These are phyloP conservation scores for Cyprinodon tularosa DNA, from an alignment of 2,113 vertebrate genomes.

Conservation along the genomic window DNA sequence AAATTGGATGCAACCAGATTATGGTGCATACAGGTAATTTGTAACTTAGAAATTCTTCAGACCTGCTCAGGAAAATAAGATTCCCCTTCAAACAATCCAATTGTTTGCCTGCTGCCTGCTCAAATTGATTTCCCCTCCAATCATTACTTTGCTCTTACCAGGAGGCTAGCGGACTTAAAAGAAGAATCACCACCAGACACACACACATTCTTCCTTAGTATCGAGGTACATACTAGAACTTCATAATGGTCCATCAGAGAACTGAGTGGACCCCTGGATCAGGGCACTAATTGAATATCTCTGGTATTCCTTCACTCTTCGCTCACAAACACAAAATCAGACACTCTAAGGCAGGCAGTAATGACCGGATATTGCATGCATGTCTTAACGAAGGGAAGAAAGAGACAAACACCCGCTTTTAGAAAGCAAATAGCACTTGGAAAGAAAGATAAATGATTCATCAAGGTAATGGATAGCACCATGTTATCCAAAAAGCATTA, in stretches of 20 bases:
- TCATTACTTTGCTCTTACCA: constrained; percentile 67
- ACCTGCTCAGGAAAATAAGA: constrained; percentile 59
- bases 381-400: constrained; percentile 27
- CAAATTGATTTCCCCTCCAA: constrained; percentile 57
- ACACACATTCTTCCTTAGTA: constrained; percentile 14
- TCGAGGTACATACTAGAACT: constrained; percentile 48
- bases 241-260: constrained; percentile 50
- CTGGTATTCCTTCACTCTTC: constrained; percentile 9
- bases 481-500: constrained; percentile 34
- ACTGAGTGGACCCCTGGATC: constrained; percentile 48
- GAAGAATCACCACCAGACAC: constrained; percentile 14
- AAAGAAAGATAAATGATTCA: neutral
- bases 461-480: constrained; percentile 38
- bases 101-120: constrained; percentile 62
- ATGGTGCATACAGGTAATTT: constrained; percentile 43
- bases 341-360: constrained; percentile 12
- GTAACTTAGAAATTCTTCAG: constrained; percentile 40
- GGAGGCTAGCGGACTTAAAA: constrained; percentile 40
- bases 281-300: constrained; percentile 50
- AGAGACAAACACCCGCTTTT: neutral
- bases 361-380: constrained; percentile 44
- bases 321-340: constrained; percentile 19
- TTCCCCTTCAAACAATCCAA: constrained; percentile 71
- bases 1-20: constrained; percentile 57
- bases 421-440: neutral